A percentile compares a stretch with the other conserved stretches of the same genome.
Conservation (phyloP, 2,888 invertebrate species). For the Melanargia galathea region DNA sequence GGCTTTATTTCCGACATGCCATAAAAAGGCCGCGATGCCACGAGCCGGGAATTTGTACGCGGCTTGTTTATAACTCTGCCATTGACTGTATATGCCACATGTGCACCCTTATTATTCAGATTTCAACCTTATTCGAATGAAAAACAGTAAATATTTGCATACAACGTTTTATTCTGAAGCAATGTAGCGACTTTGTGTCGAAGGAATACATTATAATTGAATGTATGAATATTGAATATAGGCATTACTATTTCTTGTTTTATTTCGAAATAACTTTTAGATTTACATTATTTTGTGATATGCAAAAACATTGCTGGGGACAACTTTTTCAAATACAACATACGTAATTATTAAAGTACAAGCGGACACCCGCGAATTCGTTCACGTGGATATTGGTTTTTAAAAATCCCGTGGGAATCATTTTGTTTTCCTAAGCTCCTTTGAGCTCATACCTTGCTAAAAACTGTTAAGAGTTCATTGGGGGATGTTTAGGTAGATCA, state of each 20-base stretch:
- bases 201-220: background rate
- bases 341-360: too few species aligned
- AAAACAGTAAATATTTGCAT: background rate
- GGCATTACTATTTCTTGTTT: background rate
- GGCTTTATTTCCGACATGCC: constrained; percentile 67
- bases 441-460: too few species aligned
- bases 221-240: background rate
- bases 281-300: background rate
- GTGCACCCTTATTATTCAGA: background rate
- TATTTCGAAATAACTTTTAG: background rate
- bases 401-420: too few species aligned
- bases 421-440: too few species aligned
- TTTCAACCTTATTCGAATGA: constrained; percentile 6
- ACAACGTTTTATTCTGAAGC: background rate
- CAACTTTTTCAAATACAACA: too few species aligned
- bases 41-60: constrained; percentile 54
- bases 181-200: background rate
- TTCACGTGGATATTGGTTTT: too few species aligned
- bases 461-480: too few species aligned
- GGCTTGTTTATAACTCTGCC: constrained; percentile 48
- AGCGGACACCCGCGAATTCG: too few species aligned
- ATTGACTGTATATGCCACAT: constrained; percentile 2
- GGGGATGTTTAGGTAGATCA: too few species aligned
- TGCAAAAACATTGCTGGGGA: too few species aligned
- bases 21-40: constrained; percentile 58